phyloP scores from a whole-genome alignment of 2,113 vertebrate species.

The Dolichallabes microphthalmus region DNA sequence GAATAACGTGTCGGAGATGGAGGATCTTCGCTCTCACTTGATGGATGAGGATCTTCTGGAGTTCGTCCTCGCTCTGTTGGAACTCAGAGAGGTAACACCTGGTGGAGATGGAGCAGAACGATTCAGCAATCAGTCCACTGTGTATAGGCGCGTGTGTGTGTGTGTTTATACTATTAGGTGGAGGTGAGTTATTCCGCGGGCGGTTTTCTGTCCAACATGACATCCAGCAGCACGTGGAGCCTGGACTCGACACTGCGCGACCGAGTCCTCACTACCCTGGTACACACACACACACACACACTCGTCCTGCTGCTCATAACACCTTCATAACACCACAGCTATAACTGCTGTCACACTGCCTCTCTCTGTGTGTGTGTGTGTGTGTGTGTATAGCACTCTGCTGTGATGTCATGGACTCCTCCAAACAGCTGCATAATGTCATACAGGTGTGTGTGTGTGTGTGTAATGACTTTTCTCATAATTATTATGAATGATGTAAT shows the following conservation, averaged over 20 bases:
- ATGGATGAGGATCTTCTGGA: conserved; percentile 90
- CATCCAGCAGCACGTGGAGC: conserved; percentile 85
- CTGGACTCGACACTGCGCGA: conserved; percentile 76
- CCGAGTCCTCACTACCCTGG: conserved; percentile 79
- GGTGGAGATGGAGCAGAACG: background rate
- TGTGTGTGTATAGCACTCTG: conserved; percentile 77
- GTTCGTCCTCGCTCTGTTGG: conserved; percentile 82
- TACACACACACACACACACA: background rate
- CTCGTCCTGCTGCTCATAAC: background rate
- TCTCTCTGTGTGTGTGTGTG: conserved; percentile 18
- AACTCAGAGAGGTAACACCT: conserved; percentile 73
- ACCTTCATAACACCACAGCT: background rate
- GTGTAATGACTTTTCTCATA: background rate
- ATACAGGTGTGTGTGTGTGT: conserved; percentile 77
- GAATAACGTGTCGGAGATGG: conserved; percentile 94
- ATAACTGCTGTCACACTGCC: background rate
- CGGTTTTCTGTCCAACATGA: conserved; percentile 88
- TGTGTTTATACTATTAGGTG: conserved; percentile 60
- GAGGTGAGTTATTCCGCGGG: conserved; percentile 90
- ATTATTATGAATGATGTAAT: background rate
- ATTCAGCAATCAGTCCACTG: background rate
- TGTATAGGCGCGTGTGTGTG: background rate
- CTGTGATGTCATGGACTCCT: conserved; percentile 87
- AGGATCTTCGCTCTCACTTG: conserved; percentile 82
- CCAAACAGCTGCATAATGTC: conserved; percentile 90